Conservation (phyloP, 2,888 invertebrate genomes). For the Andrena haemorrhoa region DNA sequence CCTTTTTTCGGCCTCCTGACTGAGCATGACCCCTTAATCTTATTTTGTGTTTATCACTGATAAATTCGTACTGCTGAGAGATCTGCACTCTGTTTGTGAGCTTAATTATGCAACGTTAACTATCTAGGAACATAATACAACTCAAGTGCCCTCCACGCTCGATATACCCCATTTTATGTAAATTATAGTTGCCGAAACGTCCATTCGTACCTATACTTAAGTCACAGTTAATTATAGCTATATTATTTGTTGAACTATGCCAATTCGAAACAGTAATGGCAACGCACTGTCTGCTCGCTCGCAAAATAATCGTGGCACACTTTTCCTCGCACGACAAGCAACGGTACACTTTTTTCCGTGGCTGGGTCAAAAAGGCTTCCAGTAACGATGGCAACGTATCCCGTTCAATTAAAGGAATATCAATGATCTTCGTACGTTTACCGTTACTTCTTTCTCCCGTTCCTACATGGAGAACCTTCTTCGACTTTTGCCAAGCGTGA, state of each 20-base stretch:
- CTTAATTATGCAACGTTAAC: too few species aligned
- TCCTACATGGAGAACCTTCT: background rate
- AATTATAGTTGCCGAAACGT: too few species aligned
- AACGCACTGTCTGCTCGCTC: background rate
- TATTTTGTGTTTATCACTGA: too few species aligned
- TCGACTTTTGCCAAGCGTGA: conserved; percentile 38
- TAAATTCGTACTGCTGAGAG: too few species aligned
- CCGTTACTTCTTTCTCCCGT: conserved; percentile 40
- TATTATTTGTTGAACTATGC: background rate
- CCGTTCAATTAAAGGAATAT: conserved; percentile 45
- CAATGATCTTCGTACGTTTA: conserved; percentile 39
- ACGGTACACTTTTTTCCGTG: conserved; percentile 28
- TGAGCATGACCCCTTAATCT: too few species aligned
- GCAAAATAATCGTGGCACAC: conserved; percentile 24
- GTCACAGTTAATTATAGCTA: too few species aligned
- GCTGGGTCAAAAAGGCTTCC: conserved; percentile 12
- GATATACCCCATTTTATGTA: too few species aligned
- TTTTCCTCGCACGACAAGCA: conserved; percentile 11
- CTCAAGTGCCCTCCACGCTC: too few species aligned
- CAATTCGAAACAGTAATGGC: background rate
- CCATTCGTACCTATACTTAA: too few species aligned
- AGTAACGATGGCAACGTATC: conserved; percentile 28
- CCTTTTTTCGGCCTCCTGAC: too few species aligned
- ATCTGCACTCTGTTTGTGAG: too few species aligned
- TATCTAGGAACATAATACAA: too few species aligned